Evolutionary conservation across 2,797 vertebrate species (phyloP).

Genomic region (Crocidura indochinensis): DNA sequence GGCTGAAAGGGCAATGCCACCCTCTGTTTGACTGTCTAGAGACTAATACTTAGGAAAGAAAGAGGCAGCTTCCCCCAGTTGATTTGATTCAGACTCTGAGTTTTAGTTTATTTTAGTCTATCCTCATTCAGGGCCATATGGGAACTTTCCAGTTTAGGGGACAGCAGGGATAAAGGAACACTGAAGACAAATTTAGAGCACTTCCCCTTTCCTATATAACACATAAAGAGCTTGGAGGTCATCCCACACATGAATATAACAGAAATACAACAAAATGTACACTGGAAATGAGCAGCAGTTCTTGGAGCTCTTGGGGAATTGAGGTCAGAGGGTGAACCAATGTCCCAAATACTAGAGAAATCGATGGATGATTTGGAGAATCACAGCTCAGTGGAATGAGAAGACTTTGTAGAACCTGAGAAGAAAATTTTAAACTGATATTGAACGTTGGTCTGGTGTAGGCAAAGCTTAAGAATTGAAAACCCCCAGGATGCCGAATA

Average conservation of each 20-base stretch:
- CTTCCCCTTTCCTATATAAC: background rate
- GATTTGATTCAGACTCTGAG: slow-evolving; percentile 15
- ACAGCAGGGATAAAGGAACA: background rate
- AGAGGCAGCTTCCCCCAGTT: background rate
- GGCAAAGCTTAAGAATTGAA: background rate
- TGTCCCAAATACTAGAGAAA: background rate
- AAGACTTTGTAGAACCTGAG: slow-evolving; percentile 32
- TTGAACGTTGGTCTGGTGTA: background rate
- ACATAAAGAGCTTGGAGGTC: background rate
- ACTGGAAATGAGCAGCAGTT: background rate
- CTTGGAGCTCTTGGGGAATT: background rate
- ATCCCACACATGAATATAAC: background rate
- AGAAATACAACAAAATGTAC: background rate
- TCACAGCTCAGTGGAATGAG: background rate
- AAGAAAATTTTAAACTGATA: background rate
- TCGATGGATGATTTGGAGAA: background rate
- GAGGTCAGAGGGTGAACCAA: slow-evolving; percentile 17
- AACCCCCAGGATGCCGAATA: background rate
- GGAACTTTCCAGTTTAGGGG: slow-evolving; percentile 48
- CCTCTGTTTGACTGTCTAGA: background rate
- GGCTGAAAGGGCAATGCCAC: background rate
- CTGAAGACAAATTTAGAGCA: background rate
- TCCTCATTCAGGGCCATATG: slow-evolving; percentile 4
- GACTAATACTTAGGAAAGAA: slow-evolving; percentile 4
- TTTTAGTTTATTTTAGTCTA: background rate